These are phyloP conservation scores for Alcis repandata DNA, from an alignment of 2,888 invertebrate genomes.

Conservation along the genomic window DNA sequence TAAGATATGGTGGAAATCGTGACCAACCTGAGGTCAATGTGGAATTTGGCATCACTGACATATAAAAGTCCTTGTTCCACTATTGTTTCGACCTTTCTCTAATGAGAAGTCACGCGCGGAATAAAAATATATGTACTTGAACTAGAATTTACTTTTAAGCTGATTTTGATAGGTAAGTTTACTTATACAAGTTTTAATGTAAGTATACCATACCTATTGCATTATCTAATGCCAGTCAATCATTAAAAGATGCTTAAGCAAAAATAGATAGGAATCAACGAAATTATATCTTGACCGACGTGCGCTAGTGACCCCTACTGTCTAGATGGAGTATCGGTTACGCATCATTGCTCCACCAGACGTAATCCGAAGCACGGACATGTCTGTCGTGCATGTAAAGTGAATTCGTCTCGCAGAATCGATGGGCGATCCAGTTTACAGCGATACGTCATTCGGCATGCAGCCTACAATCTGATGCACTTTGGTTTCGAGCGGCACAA, in stretches of 20 bases:
- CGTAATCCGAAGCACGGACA: conserved; percentile 42
- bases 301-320: conserved; percentile 54
- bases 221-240: conserved; percentile 33
- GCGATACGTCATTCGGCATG: conserved; percentile 64
- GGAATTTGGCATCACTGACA: conserved; percentile 70
- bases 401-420: conserved; percentile 46
- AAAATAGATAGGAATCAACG: conserved; percentile 57
- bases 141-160: conserved; percentile 8
- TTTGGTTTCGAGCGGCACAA: conserved; percentile 65
- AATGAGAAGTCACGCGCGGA: conserved; percentile 35
- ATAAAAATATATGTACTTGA: conserved; percentile 14
- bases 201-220: background rate
- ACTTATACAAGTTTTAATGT: background rate
- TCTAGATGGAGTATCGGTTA: conserved; percentile 53
- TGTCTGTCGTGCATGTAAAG: conserved; percentile 44
- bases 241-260: conserved; percentile 44
- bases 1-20: conserved; percentile 77
- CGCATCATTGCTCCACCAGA: conserved; percentile 42
- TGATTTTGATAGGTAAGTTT: background rate
- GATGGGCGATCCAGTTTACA: conserved; percentile 64
- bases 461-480: conserved; percentile 71
- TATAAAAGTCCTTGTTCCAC: conserved; percentile 72
- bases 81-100: conserved; percentile 58
- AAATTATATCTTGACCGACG: conserved; percentile 53
- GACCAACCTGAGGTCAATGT: conserved; percentile 74